A percentile compares a stretch with the other conserved stretches of the same genome.
These are phyloP conservation scores for Aldabrachelys gigantea DNA, from an alignment of 2,113 vertebrate species.

Conservation along the genomic window DNA sequence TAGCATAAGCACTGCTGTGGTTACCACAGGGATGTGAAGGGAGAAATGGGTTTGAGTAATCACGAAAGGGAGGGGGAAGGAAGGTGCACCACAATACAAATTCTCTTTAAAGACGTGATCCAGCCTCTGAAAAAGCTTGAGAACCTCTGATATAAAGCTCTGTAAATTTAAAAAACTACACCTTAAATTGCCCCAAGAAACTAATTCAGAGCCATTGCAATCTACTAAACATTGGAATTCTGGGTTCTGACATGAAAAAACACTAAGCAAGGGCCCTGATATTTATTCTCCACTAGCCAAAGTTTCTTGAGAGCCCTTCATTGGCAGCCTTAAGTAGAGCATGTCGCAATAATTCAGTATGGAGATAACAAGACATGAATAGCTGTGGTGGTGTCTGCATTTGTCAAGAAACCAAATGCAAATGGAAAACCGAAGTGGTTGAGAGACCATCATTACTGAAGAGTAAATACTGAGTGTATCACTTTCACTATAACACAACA, in stretches of 20 bases:
- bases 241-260: background rate
- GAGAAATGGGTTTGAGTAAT: background rate
- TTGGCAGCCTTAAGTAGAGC: background rate
- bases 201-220: background rate
- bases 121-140: background rate
- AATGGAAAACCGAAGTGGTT: background rate
- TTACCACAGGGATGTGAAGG: background rate
- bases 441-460: background rate
- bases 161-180: background rate
- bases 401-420: slow-evolving; percentile 18
- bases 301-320: background rate
- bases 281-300: background rate
- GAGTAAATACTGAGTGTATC: slow-evolving; percentile 25
- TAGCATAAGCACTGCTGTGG: background rate
- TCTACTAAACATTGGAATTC: background rate
- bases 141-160: background rate
- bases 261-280: background rate
- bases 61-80: background rate
- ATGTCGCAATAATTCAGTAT: background rate
- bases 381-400: background rate
- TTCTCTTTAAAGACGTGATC: background rate
- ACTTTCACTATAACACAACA: slow-evolving; percentile 20
- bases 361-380: background rate
- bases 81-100: background rate
- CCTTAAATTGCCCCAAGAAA: slow-evolving; percentile 7